phyloP scores from a whole-genome alignment of 2,888 invertebrate species.

The Lasioglossum figueresi region DNA sequence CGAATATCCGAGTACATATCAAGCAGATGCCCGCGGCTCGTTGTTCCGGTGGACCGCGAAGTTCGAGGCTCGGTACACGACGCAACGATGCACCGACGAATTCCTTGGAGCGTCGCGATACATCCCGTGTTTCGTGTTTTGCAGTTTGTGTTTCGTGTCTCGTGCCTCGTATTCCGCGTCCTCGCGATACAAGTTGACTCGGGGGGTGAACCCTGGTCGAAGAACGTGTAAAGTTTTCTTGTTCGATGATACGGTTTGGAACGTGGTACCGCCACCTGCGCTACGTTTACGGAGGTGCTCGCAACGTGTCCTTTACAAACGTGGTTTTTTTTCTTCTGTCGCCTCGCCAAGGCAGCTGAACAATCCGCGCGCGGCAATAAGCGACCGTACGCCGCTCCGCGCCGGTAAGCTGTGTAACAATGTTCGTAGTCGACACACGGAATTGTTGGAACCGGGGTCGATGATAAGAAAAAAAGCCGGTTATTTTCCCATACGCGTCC shows the following conservation, averaged over 20 bases:
- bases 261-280: slow-evolving; percentile 56
- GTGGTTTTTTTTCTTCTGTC: slow-evolving; percentile 21
- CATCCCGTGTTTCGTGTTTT: not conserved
- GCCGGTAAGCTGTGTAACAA: not conserved
- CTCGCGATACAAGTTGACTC: not conserved
- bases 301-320: slow-evolving; percentile 62
- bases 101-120: not conserved
- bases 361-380: slow-evolving; percentile 63
- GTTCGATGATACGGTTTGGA: slow-evolving; percentile 7
- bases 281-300: slow-evolving; percentile 45
- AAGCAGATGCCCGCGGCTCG: not conserved
- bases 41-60: not conserved
- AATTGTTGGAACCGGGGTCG: slow-evolving; percentile 27
- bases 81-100: not conserved
- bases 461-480: slow-evolving; percentile 74
- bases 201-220: not conserved
- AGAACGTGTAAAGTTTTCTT: not conserved
- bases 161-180: not conserved
- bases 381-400: not conserved
- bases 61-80: not conserved
- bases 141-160: not conserved
- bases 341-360: slow-evolving; percentile 70
- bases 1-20: not conserved
- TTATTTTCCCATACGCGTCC: slow-evolving; percentile 75
- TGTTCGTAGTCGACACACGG: slow-evolving; percentile 31